A percentile compares a stretch with the other conserved stretches of the same genome.
These are phyloP conservation scores for Phortica variegata DNA, from an alignment of 1,140 invertebrate species.

Conservation along the genomic window DNA sequence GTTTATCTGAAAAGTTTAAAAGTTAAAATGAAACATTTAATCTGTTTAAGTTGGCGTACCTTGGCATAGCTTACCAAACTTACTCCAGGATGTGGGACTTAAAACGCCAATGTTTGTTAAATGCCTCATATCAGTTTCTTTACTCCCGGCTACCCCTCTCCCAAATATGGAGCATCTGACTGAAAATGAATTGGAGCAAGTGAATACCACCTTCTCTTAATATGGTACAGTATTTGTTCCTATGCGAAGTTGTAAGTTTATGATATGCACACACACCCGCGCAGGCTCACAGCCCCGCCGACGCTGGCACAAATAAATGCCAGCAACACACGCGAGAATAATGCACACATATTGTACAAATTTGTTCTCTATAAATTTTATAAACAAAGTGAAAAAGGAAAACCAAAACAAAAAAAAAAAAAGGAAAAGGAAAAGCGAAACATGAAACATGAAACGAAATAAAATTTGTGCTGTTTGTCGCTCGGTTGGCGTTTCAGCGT, in stretches of 20 bases:
- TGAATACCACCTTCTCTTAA: neutral
- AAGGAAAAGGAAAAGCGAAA: slow-evolving; percentile 10
- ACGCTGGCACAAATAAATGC: slow-evolving; percentile 15
- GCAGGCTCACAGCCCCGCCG: slow-evolving; percentile 14
- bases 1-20: too few relatives aligned
- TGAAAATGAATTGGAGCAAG: neutral
- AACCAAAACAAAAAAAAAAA: slow-evolving; percentile 18
- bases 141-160: too few relatives aligned
- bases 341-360: slow-evolving; percentile 52
- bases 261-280: slow-evolving; percentile 8
- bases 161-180: too few relatives aligned
- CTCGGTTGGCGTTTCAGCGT: too few relatives aligned
- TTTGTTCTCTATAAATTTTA: slow-evolving; percentile 56
- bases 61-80: too few relatives aligned
- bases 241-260: neutral
- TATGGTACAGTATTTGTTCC: neutral
- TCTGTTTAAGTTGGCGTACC: too few relatives aligned
- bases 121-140: too few relatives aligned
- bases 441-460: slow-evolving; percentile 19
- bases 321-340: slow-evolving; percentile 39
- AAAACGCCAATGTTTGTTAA: too few relatives aligned
- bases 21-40: too few relatives aligned
- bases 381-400: too few relatives aligned
- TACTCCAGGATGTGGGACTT: too few relatives aligned
- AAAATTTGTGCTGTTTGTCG: slow-evolving; percentile 30